Base-by-base conservation (phyloP, 2,113 vertebrate species). In the Orcinus orca region DNA sequence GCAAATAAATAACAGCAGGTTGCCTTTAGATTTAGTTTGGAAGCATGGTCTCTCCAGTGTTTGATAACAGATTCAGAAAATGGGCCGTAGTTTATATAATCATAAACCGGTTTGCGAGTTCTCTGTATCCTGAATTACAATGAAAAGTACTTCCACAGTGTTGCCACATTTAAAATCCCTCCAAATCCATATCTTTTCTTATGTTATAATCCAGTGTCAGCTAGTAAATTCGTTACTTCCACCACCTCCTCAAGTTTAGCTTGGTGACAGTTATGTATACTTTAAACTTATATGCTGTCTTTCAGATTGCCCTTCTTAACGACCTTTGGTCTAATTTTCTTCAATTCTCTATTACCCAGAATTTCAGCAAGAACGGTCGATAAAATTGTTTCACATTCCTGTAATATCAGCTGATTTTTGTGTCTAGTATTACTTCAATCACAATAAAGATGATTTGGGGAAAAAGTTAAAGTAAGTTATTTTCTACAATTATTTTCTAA, bases 401-500 rank as follows among this genome's bases (percentile, higher is more conserved):
- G 0, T 38, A 50, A 3, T 71, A 21, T 38, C 67, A 12, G 50
- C 21, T 88, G 50, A 47, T 96, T 73, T 96, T 97, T 87, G 41
- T 84, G 20, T 95, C 21, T 79, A 17, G 70, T 73, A 80, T 25
- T 83, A 85, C 29, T 90, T 77, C 38, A 44, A 67, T 91, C 67
- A 86, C 58, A 89, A 0, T 85, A 96, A 94, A 23, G 89, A 41
- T 74, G 38, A 87, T 95, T 58, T 41, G n/a, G 50, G 17, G 12
- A 29, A 33, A 80, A 73, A 76, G 31, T 80, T 95, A 62, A 97
- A 95, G 60, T 1, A 1, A 67, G 73, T 97, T 92, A 70, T 97
- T 95, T 98, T 93, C 95, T 96, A 55, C 76, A 90, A 58, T 85
- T 86, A 82, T 97, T 96, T 98, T 23, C 58, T 97, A 97, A 98